A percentile compares a stretch with the other conserved stretches of the same genome.
Evolutionary conservation across 2,113 vertebrate species (phyloP).

Genomic region (Oncorhynchus kisutch): DNA sequence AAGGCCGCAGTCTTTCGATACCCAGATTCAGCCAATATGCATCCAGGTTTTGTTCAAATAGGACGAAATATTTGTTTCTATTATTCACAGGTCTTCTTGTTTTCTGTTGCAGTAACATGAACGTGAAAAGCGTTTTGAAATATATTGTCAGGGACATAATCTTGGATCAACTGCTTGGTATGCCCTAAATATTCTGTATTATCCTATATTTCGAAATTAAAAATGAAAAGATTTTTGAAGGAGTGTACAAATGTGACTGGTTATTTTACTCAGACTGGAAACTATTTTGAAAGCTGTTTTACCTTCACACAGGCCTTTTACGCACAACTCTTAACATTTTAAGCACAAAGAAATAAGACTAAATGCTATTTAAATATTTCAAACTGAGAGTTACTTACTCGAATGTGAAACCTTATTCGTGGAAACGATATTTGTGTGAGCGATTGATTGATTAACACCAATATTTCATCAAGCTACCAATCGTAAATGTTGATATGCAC

Average conservation of each 20-base stretch:
- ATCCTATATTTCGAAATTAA: slow-evolving; percentile 71
- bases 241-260: slow-evolving; percentile 15
- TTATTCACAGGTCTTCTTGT: slow-evolving; percentile 35
- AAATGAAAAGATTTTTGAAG: slow-evolving; percentile 46
- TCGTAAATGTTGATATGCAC: not conserved
- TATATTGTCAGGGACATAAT: slow-evolving; percentile 53
- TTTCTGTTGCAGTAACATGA: slow-evolving; percentile 24
- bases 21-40: slow-evolving; percentile 12
- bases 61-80: slow-evolving; percentile 28
- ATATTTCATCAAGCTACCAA: not conserved
- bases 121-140: slow-evolving; percentile 31
- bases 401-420: too few species aligned
- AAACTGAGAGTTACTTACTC: not conserved
- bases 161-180: slow-evolving; percentile 58
- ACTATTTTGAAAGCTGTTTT: not conserved
- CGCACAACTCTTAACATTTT: slow-evolving; percentile 21
- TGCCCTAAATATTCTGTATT: slow-evolving; percentile 66
- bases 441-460: too few species aligned
- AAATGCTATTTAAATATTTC: not conserved
- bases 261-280: slow-evolving; percentile 16
- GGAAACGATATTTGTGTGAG: too few species aligned
- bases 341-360: slow-evolving; percentile 2
- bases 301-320: not conserved
- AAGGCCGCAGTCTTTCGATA: not conserved
- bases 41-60: slow-evolving; percentile 27